Evolutionary conservation across 2,797 vertebrate species (phyloP), one percentile per base, ranked within the genome.

Genomic region (Zenarchopterus dispar): DNA sequence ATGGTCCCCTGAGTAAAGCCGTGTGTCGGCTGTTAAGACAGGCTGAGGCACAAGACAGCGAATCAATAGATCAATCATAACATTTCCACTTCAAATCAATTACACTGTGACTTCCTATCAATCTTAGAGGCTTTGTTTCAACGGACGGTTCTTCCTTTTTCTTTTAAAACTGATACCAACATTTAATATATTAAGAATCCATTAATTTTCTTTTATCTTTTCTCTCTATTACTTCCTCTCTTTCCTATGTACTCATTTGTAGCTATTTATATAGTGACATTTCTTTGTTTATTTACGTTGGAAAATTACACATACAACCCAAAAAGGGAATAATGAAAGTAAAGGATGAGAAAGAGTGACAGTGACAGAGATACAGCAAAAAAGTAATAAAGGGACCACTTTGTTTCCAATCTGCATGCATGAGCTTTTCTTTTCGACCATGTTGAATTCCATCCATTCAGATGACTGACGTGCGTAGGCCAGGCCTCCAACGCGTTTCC

Each of bases 391-490:
- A 96, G 94, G 91, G 92, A 78, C 67, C 57, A 67, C 93, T 94
- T 97, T 98, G 96, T 97, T 94, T 86, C 81, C 80, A 72, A 72
- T 90, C 82, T 78, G 91, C 92, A 93, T 87, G 91, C 88, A 89
- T 88, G 78, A 88, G 87, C 85, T 92, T 92, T 90, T 94, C 93
- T 92, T 88, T 90, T 90, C 88, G 89, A 92, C 92, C 87, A 87
- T 93, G 84, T 89, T 94, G 93, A 95, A 97, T 95, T 95, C 93
- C 94, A 91, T 79, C 91, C 93, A 94, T 95, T 96, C 94, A 95
- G 88, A 91, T 89, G 86, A 83, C 92, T 87, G 92, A 84, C 91
- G 81, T 92, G 95, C 93, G 94, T 96, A 95, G 95, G 96, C 92
- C 94, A 91, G 85, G 87, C 93, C 93, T 95, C 94, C 91, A 90